phyloP scores from a whole-genome alignment of 1,140 invertebrate genomes.

The Oscheius sp. region DNA sequence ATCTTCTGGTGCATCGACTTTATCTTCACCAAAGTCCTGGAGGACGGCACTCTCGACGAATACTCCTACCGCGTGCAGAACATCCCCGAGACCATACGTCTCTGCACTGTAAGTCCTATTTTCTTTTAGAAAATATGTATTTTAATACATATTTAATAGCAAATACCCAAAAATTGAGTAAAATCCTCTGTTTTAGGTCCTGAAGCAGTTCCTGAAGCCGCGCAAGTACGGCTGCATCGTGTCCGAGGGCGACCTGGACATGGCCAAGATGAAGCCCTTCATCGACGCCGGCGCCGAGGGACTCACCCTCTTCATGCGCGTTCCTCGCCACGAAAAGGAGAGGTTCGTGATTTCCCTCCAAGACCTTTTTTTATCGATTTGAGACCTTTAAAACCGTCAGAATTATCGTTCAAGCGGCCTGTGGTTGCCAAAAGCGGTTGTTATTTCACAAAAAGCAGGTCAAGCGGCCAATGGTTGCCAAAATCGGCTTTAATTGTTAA shows the following conservation, averaged over 20 bases:
- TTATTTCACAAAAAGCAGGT: too few species aligned
- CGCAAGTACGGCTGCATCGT: slow-evolving; percentile 37
- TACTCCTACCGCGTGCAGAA: slow-evolving; percentile 30
- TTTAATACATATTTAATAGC: too few species aligned
- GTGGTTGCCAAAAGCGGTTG: too few species aligned
- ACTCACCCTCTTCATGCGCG: slow-evolving; percentile 34
- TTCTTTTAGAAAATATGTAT: not conserved
- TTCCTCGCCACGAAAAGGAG: slow-evolving; percentile 21
- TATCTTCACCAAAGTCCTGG: slow-evolving; percentile 19
- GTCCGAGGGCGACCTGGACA: slow-evolving; percentile 35
- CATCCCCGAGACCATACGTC: slow-evolving; percentile 38
- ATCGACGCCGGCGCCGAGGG: slow-evolving; percentile 27
- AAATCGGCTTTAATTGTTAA: not conserved
- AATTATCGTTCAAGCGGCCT: too few species aligned
- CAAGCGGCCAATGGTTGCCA: too few species aligned
- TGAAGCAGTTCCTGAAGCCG: slow-evolving; percentile 43
- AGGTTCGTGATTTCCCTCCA: slow-evolving; percentile 14
- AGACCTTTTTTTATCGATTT: slow-evolving; percentile 7
- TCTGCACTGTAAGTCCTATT: slow-evolving; percentile 23
- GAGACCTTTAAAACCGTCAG: not conserved
- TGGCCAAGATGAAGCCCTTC: slow-evolving; percentile 37
- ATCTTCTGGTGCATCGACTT: slow-evolving; percentile 40
- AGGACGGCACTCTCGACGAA: slow-evolving; percentile 9
- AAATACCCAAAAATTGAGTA: not conserved
- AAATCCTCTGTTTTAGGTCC: not conserved